These are phyloP conservation scores for Fregetta grallaria DNA, from an alignment of 2,113 vertebrate genomes.

Conservation along the genomic window DNA sequence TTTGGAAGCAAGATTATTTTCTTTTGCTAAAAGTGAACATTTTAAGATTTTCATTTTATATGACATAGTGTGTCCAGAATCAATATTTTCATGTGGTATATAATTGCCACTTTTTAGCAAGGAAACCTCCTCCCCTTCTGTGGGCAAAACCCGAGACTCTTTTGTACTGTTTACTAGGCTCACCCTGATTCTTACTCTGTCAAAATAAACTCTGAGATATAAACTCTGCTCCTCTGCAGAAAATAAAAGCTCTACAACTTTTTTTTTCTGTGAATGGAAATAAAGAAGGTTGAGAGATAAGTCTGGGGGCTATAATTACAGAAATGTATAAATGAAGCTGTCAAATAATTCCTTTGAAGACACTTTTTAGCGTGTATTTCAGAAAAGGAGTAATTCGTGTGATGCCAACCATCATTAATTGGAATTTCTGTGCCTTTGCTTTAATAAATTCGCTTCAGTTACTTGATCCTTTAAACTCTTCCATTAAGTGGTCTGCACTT, in stretches of 20 bases:
- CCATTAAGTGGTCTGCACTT: slow-evolving; percentile 31
- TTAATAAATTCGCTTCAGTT: slow-evolving; percentile 64
- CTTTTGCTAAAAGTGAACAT: slow-evolving; percentile 5
- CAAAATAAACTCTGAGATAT: slow-evolving; percentile 1
- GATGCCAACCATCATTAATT: slow-evolving; percentile 68
- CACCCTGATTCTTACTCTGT: not conserved
- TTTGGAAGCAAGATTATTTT: slow-evolving; percentile 31
- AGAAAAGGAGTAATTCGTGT: slow-evolving; percentile 66
- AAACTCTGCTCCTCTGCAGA: not conserved
- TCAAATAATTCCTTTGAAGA: slow-evolving; percentile 63
- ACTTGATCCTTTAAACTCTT: slow-evolving; percentile 46
- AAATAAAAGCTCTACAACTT: not conserved
- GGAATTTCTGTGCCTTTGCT: slow-evolving; percentile 60
- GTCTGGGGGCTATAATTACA: slow-evolving; percentile 37
- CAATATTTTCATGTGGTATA: not conserved
- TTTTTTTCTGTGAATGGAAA: slow-evolving; percentile 33
- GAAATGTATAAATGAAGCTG: slow-evolving; percentile 58
- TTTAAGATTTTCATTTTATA: not conserved
- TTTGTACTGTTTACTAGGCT: slow-evolving; percentile 30
- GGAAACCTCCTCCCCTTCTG: not conserved
- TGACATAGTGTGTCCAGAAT: not conserved
- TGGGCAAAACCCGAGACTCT: not conserved
- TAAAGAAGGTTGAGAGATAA: slow-evolving; percentile 51
- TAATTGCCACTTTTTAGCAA: slow-evolving; percentile 7
- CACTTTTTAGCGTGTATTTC: slow-evolving; percentile 58